These are phyloP conservation scores for Propithecus deckenii DNA, from an alignment of 2,797 vertebrate genomes.

Conservation along the genomic window DNA sequence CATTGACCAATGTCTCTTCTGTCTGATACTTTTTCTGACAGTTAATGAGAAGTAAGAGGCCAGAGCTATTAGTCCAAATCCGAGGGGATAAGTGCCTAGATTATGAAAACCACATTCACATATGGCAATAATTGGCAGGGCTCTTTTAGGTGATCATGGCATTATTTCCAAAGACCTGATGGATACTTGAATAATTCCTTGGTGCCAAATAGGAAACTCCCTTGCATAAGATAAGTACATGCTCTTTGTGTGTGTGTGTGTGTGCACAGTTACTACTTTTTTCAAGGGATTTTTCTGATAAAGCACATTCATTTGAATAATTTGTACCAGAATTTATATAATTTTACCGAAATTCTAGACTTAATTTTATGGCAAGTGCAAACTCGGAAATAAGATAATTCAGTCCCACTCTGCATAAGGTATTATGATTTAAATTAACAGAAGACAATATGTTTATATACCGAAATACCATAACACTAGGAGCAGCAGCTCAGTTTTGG, in stretches of 20 bases:
- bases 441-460: neutral
- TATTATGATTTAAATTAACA: neutral
- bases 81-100: constrained; percentile 52
- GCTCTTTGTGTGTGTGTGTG: neutral
- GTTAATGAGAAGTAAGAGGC: constrained; percentile 64
- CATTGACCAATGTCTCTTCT: constrained; percentile 44
- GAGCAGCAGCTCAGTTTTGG: neutral
- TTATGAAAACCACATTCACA: constrained; percentile 74
- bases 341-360: constrained; percentile 20
- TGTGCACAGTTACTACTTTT: neutral
- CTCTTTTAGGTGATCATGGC: constrained; percentile 59
- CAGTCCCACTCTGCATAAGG: neutral
- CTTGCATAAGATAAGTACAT: neutral
- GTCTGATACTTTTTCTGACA: constrained; percentile 60
- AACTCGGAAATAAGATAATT: neutral
- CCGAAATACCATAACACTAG: neutral
- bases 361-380: neutral
- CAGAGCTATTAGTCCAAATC: constrained; percentile 63
- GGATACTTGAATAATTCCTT: constrained; percentile 49
- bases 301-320: constrained; percentile 39
- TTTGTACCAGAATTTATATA: neutral
- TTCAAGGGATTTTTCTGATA: neutral
- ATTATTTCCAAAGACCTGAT: constrained; percentile 47
- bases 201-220: constrained; percentile 54
- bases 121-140: constrained; percentile 72